Base-by-base conservation (phyloP, 1,140 invertebrate species). In the Sweltsa coloradensis region DNA sequence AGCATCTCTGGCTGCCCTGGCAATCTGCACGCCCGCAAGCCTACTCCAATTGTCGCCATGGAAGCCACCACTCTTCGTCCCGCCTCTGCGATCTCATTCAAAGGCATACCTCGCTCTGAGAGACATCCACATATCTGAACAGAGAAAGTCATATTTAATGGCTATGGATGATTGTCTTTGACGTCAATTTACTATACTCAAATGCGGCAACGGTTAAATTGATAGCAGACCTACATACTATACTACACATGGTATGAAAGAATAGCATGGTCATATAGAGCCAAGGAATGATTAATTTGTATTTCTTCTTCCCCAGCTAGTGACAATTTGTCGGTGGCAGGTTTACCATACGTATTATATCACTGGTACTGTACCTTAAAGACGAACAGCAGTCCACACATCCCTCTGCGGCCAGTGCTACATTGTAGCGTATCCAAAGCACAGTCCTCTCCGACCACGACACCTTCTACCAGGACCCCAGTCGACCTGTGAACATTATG, bases 401-500 rank as follows among this genome's bases (percentile, higher is more conserved):
- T 70, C 14, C 86, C 86, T 53, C 89, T 66, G 44, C 81, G 73
- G 0, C 86, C 86, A 41, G 71, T 70, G 31, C 69, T 70, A 40
- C 66, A 62, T 5, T 56, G 49, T n/a, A 61, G 59, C 11, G 18
- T 23, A 3, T 61, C 57, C 14, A 78, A 67, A 0, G 83, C 81
- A 43, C 80, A 79, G 58, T 89, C 84, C 51, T 89, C 85, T 1
- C 73, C 78, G 4, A 85, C 74, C 21, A 81, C 70, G 7, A 87
- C 58, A 60, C 78, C 73, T 50, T 75, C 74, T 43, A 19, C 36
- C 34, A 24, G 14, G 11, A 5, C 60, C 47, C n/a, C 43, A 53
- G 7, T 57, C 55, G 14, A 57, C 55, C 56, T 61, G 26, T 18
- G 54, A 53, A 41, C 37, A 47, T 49, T n/a, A n/a, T n/a, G n/a